These are phyloP conservation scores for Mungos mungo DNA, from an alignment of 2,113 vertebrate species.

Conservation along the genomic window DNA sequence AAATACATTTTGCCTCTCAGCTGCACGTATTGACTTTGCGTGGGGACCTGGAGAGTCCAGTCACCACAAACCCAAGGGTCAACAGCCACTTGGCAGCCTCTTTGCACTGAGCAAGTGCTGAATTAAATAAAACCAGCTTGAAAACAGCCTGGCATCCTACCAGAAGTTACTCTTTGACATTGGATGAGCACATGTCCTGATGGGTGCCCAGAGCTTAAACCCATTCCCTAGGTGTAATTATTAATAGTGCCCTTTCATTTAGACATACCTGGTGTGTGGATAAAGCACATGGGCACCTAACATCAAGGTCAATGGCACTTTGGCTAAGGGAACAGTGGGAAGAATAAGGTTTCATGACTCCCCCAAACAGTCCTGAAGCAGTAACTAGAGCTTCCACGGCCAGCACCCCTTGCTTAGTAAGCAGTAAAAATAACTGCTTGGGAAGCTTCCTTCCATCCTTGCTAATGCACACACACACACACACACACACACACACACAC, in stretches of 20 bases:
- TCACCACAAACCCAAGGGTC: constrained; percentile 65
- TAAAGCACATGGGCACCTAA: background rate
- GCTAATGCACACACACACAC: too few relatives aligned
- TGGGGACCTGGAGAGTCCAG: constrained; percentile 15
- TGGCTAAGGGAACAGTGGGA: background rate
- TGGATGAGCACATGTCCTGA: background rate
- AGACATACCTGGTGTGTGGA: background rate
- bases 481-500: too few relatives aligned
- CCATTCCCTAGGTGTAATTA: background rate
- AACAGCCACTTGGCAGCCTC: constrained; percentile 65
- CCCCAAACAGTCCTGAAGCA: background rate
- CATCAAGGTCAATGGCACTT: background rate
- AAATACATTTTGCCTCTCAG: background rate
- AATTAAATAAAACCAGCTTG: background rate
- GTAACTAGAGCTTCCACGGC: background rate
- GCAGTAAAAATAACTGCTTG: background rate
- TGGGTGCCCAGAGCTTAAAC: background rate
- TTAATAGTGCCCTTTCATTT: background rate
- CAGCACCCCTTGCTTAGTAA: background rate
- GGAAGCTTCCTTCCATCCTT: background rate
- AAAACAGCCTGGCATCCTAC: background rate
- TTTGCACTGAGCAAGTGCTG: background rate
- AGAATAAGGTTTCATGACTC: background rate
- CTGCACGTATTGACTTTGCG: constrained; percentile 58
- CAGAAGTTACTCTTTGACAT: background rate